Conservation (phyloP, 2,797 vertebrate genomes). For the Chelonia mydas region DNA sequence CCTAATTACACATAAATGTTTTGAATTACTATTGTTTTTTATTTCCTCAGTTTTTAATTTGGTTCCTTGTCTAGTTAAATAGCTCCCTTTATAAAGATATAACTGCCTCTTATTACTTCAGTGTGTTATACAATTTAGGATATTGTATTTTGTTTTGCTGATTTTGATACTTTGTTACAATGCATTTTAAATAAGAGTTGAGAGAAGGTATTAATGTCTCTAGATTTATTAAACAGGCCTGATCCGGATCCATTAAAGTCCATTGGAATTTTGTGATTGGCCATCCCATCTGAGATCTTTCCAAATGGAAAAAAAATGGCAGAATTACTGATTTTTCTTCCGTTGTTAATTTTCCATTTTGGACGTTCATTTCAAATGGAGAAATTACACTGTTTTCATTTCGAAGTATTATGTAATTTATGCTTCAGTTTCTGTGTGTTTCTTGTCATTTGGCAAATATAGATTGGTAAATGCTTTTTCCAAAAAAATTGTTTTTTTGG, state of each 20-base stretch:
- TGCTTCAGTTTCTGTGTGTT: neutral
- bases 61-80: neutral
- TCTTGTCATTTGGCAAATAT: neutral
- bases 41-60: neutral
- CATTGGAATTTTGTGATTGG: neutral
- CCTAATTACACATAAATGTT: neutral
- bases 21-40: neutral
- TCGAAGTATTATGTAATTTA: neutral
- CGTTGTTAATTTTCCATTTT: neutral
- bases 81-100: neutral
- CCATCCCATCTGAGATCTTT: neutral
- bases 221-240: neutral
- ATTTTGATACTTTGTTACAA: slow-evolving; percentile 17
- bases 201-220: neutral
- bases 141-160: neutral
- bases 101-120: neutral
- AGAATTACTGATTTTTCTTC: neutral
- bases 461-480: neutral
- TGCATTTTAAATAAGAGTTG: neutral
- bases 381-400: neutral
- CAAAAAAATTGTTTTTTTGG: neutral
- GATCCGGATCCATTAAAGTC: neutral
- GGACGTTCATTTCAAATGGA: neutral
- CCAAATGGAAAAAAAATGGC: neutral
- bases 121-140: neutral